Conservation (phyloP, 2,888 invertebrate species). For the Drosophila anomelani region DNA sequence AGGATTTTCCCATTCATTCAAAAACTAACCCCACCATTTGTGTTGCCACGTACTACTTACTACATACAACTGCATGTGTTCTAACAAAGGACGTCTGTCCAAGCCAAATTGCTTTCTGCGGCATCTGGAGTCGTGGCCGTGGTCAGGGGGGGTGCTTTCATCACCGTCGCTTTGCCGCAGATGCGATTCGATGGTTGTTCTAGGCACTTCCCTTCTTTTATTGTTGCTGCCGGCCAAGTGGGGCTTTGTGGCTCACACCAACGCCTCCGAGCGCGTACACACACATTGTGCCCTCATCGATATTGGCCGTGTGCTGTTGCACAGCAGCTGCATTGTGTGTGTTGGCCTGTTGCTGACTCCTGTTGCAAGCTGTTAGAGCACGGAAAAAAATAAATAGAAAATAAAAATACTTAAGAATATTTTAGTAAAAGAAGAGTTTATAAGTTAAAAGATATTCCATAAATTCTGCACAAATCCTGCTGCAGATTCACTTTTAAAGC, state of each 20-base stretch:
- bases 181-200: conserved; percentile 46
- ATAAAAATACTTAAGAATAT: rapidly evolving
- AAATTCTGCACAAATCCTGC: too few relatives aligned
- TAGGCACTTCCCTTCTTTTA: conserved; percentile 41
- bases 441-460: neutral
- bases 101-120: conserved; percentile 33
- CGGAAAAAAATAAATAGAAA: neutral
- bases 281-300: conserved; percentile 23
- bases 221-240: conserved; percentile 40
- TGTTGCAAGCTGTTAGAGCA: conserved; percentile 36
- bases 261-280: conserved; percentile 20
- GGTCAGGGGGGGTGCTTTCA: conserved; percentile 13
- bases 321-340: conserved; percentile 44
- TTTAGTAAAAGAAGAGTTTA: neutral
- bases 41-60: neutral
- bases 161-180: conserved; percentile 31
- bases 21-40: neutral
- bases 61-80: conserved; percentile 40
- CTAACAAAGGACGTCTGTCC: conserved; percentile 19
- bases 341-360: conserved; percentile 25
- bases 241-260: conserved; percentile 28
- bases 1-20: neutral
- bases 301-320: conserved; percentile 45
- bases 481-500: too few relatives aligned
- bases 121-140: conserved; percentile 19